These are phyloP conservation scores for Prochilodus magdalenae DNA, from an alignment of 2,113 vertebrate species.

Conservation along the genomic window DNA sequence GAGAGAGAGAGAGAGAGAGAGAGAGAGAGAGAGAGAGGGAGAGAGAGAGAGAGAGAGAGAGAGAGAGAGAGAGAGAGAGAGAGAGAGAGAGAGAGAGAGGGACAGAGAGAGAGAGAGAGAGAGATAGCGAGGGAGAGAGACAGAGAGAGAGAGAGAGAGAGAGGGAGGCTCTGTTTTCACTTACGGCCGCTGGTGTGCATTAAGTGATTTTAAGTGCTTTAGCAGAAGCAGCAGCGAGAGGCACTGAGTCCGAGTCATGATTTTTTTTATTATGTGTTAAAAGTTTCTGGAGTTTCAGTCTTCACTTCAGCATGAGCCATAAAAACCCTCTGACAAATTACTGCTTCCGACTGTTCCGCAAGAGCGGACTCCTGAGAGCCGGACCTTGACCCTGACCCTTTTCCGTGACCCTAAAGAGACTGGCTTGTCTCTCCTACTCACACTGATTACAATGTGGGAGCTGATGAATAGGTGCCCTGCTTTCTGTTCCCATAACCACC, in stretches of 20 bases:
- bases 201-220: neutral
- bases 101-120: too few relatives aligned
- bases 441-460: too few relatives aligned
- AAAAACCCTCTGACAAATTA: constrained; percentile 73
- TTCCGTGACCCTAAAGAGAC: neutral
- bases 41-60: too few relatives aligned
- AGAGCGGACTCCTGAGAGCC: neutral
- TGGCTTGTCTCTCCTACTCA: too few relatives aligned
- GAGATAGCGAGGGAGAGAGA: too few relatives aligned
- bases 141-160: too few relatives aligned
- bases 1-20: too few relatives aligned
- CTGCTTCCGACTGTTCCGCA: constrained; percentile 14
- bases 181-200: neutral
- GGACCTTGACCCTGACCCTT: neutral
- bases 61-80: too few relatives aligned
- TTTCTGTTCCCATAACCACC: neutral
- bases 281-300: constrained; percentile 66
- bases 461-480: neutral
- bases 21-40: too few relatives aligned
- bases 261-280: constrained; percentile 75
- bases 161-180: neutral
- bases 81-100: too few relatives aligned
- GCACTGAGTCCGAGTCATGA: neutral
- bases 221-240: neutral
- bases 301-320: constrained; percentile 66